Conservation (phyloP, 1,140 invertebrate species). For the Drosophila sucinea region DNA sequence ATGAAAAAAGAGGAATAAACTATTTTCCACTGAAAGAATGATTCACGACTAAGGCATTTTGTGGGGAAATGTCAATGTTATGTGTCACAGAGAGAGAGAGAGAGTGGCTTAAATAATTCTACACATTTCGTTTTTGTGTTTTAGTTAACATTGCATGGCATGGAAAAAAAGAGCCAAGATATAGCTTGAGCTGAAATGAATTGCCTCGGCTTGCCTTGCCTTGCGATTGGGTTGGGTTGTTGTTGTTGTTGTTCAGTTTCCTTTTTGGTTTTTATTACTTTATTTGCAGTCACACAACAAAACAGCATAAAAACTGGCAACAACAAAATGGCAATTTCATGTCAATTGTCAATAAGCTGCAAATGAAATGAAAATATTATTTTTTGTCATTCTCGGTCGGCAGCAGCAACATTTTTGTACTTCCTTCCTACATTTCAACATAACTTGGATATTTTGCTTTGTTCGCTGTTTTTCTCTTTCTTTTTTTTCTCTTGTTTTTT, state of each 20-base stretch:
- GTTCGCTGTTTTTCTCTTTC: background rate
- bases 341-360: constrained; percentile 83
- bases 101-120: constrained; percentile 45
- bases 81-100: constrained; percentile 28
- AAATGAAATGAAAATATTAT: constrained; percentile 83
- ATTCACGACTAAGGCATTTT: constrained; percentile 27
- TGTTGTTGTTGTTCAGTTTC: constrained; percentile 25
- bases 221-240: background rate
- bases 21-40: constrained; percentile 21
- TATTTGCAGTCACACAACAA: constrained; percentile 77
- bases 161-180: background rate
- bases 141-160: constrained; percentile 50
- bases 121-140: constrained; percentile 38
- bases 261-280: constrained; percentile 66
- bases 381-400: constrained; percentile 20
- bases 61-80: constrained; percentile 50
- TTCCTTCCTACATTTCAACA: constrained; percentile 34
- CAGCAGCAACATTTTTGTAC: constrained; percentile 57
- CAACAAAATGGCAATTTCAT: constrained; percentile 66
- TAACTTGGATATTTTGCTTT: constrained; percentile 33
- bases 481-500: background rate
- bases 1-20: constrained; percentile 41
- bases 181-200: background rate
- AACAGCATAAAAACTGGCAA: constrained; percentile 36
- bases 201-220: background rate